Base-by-base conservation (phyloP, 2,113 vertebrate species). In the Macaca mulatta region DNA sequence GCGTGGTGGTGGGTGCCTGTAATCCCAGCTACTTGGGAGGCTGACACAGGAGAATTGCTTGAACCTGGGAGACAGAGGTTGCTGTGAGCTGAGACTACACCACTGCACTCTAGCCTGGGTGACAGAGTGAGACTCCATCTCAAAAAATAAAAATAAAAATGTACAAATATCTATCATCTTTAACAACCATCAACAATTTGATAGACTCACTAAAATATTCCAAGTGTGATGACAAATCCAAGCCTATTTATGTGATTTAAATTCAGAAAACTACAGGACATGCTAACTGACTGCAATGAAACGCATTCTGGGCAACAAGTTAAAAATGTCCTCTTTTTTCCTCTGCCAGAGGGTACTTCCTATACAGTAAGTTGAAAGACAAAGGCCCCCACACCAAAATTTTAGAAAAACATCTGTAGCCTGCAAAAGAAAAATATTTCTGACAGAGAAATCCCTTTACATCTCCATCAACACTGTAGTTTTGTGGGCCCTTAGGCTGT, bases 81-180 rank as follows among this genome's bases (percentile, higher is more conserved):
- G 13, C 27, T 32, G 61, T 64, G 61, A 32, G 27, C 30, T 12
- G 30, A 32, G 61, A 64, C 5, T 64, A 12, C 61, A 64, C 5
- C 61, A 64, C 61, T 2, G 61, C 12, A 64, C 61, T 64, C 27
- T 12, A 30, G 52, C 18, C 52, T 55, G 52, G 52, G 52, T 55
- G 61, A 64, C 27, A 64, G 27, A 64, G 61, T 30, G 12, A 64
- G 61, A 64, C 27, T 64, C 61, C 61, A 64, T 64, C 12, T 64
- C 61, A 64, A 64, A 64, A 30, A 64, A 30, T 30, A 64, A 64
- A 64, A 64, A 64, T 48, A 79, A 94, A 95, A 96, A 74, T 88
- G 27, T 67, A 20, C 55, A 94, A 93, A 97, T 86, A 90, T 69
- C 83, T 32, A 85, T 43, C 22, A 77, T 90, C 52, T 78, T 96